phyloP scores from a whole-genome alignment of 2,888 invertebrate species.

The Opisthograptis luteolata region DNA sequence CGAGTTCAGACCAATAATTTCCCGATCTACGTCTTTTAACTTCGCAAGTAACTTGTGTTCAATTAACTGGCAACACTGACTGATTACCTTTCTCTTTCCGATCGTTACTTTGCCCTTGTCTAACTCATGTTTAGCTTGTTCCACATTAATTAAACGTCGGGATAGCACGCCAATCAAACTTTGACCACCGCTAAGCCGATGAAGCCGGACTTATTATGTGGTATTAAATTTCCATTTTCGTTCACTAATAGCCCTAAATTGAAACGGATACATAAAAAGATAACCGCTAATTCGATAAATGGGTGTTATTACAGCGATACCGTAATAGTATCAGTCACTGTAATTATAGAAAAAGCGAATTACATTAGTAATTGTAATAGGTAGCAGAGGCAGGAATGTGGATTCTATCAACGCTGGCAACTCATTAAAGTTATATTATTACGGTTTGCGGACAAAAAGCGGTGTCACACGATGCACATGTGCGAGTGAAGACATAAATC shows the following conservation, averaged over 20 bases:
- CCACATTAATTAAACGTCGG: constrained; percentile 80
- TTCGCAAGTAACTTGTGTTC: constrained; percentile 66
- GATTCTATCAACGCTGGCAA: constrained; percentile 54
- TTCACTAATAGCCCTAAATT: constrained; percentile 65
- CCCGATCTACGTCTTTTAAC: constrained; percentile 61
- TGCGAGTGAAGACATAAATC: constrained; percentile 78
- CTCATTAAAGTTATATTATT: constrained; percentile 60
- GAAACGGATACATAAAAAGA: constrained; percentile 64
- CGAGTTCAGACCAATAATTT: constrained; percentile 62
- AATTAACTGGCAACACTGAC: constrained; percentile 74
- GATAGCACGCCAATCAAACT: constrained; percentile 82
- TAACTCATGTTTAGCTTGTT: constrained; percentile 63
- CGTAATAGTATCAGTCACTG: constrained; percentile 26
- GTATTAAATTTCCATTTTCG: constrained; percentile 81
- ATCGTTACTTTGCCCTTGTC: constrained; percentile 52
- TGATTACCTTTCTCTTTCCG: constrained; percentile 57
- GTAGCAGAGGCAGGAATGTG: constrained; percentile 39
- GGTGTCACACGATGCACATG: constrained; percentile 76
- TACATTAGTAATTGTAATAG: constrained; percentile 42
- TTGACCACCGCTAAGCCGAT: constrained; percentile 80
- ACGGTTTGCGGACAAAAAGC: constrained; percentile 64
- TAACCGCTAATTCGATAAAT: constrained; percentile 57
- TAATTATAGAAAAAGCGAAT: constrained; percentile 51
- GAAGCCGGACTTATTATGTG: constrained; percentile 80
- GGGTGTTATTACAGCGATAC: constrained; percentile 39